Evolutionary conservation across 2,113 vertebrate species (phyloP).

Genomic region (Nycticryphes semicollaris): DNA sequence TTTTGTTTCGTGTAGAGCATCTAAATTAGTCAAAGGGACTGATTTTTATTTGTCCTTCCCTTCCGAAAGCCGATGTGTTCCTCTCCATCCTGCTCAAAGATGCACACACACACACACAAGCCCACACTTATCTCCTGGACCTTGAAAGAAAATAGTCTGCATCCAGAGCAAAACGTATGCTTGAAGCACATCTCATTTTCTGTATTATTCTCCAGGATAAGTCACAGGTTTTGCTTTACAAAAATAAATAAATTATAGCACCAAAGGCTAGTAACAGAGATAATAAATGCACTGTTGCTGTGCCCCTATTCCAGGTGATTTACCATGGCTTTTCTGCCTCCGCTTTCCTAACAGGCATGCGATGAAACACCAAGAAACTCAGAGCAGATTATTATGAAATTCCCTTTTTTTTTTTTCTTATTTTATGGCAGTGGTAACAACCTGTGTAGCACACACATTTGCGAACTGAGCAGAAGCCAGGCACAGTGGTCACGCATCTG

Average conservation of each 20-base stretch:
- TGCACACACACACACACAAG: neutral
- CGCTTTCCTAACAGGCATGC: neutral
- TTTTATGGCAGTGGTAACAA: neutral
- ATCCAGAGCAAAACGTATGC: rapidly evolving
- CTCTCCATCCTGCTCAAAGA: neutral
- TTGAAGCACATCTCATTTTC: neutral
- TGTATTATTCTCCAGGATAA: neutral
- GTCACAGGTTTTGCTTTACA: neutral
- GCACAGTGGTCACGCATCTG: neutral
- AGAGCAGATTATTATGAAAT: neutral
- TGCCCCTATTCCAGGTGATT: neutral
- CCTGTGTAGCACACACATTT: rapidly evolving
- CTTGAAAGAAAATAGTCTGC: neutral
- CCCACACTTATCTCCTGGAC: neutral
- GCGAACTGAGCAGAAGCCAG: neutral
- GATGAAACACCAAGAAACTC: neutral
- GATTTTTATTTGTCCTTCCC: neutral
- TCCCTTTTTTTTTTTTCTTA: neutral
- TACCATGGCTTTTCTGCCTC: neutral
- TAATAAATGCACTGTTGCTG: neutral
- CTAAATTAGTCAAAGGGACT: neutral
- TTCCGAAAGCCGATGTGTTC: neutral
- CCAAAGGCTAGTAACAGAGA: neutral
- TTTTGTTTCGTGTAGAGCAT: neutral
- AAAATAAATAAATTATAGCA: neutral